Evolutionary conservation across 2,888 invertebrate genomes (phyloP), one percentile per base, ranked within the genome.

Genomic region (Phragmatobia fuliginosa): DNA sequence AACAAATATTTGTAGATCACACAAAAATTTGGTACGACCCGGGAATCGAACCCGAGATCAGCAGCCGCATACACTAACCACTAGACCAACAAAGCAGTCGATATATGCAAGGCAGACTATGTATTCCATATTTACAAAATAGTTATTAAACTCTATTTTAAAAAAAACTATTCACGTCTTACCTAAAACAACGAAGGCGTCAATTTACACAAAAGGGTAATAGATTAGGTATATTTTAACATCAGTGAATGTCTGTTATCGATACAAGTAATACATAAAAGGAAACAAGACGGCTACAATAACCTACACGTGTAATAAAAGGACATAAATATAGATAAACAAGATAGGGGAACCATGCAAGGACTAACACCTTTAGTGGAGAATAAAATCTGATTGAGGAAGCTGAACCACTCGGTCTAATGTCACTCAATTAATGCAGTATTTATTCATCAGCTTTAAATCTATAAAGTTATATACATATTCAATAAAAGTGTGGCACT

Each of bases 281-380:
- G 70, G 62, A 60, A 67, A 32, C 49, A 56, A 16, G 28, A 56
- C 28, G 16, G 14, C 21, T 28, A 67, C 67, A 71, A 68, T 52
- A 18, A 28, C 58, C 0, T 0, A 11, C 70, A 76, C 71, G 65
- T 75, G 73, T 66, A 64, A 67, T n/a, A 45, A 60, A 41, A 10
- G 7, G 33, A 60, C 11, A 69, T 70, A 72, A 71, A 79, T 81
- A 73, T 70, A 49, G 56, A 58, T 45, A 58, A 71, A 64, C 67
- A 72, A 69, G 52, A 70, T 73, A 78, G 70, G 73, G 75, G 71
- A 79, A 72, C 72, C 52, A 66, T 32, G 72, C 66, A 68, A 74
- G 52, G 67, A 67, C 68, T 58, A 21, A 56, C 73, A 65, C 79
- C 74, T 78, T 71, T 78, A 76, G 70, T 70, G 69, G 49, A 62